A percentile compares a stretch with the other conserved stretches of the same genome.
These are phyloP conservation scores for Epinotia nisella DNA, from an alignment of 2,888 invertebrate genomes.

Conservation along the genomic window DNA sequence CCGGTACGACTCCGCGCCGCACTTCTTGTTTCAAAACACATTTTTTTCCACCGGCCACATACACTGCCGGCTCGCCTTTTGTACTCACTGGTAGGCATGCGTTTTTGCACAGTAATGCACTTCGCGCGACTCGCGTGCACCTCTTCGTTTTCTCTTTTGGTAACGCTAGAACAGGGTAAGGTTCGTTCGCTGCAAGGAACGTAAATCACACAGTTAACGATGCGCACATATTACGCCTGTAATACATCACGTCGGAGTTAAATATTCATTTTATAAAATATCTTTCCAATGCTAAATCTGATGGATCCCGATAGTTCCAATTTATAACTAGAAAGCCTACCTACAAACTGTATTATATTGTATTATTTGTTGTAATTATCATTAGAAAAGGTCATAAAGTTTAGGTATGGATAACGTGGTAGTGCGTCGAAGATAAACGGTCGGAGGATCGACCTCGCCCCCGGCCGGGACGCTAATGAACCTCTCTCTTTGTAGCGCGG, in stretches of 20 bases:
- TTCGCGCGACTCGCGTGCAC: slow-evolving; percentile 48
- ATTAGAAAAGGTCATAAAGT: slow-evolving; percentile 60
- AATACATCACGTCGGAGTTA: slow-evolving; percentile 62
- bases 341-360: too few species aligned
- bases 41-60: slow-evolving; percentile 66
- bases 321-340: slow-evolving; percentile 50
- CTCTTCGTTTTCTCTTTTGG: slow-evolving; percentile 53
- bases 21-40: slow-evolving; percentile 78
- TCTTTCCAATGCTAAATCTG: slow-evolving; percentile 38
- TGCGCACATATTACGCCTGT: slow-evolving; percentile 69
- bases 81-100: slow-evolving; percentile 52
- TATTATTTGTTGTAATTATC: slow-evolving; percentile 47
- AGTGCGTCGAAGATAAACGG: slow-evolving; percentile 68
- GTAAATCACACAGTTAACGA: slow-evolving; percentile 78
- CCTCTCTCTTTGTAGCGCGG: slow-evolving; percentile 73
- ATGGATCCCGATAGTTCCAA: slow-evolving; percentile 47
- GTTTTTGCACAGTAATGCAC: slow-evolving; percentile 68
- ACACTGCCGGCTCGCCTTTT: slow-evolving; percentile 71
- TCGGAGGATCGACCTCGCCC: slow-evolving; percentile 75
- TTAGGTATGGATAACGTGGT: slow-evolving; percentile 53
- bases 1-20: slow-evolving; percentile 77
- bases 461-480: slow-evolving; percentile 70
- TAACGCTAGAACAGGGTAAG: slow-evolving; percentile 64
- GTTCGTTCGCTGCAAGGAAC: slow-evolving; percentile 65
- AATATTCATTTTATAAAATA: slow-evolving; percentile 58